Evolutionary conservation across 2,888 invertebrate species (phyloP).

Genomic region (Lochmaea crataegi): DNA sequence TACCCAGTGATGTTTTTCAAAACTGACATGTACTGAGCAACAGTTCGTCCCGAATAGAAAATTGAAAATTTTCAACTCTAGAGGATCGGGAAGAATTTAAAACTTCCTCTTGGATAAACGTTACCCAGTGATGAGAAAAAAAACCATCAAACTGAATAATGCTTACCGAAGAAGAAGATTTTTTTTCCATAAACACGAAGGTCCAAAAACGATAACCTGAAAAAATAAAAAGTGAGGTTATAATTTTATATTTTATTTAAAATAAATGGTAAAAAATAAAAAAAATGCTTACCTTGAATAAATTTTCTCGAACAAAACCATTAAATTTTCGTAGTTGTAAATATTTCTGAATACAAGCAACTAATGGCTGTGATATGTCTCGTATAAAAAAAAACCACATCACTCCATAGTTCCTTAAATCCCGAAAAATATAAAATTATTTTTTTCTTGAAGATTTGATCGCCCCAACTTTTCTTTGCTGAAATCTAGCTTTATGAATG

Average conservation of each 20-base stretch:
- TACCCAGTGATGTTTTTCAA: constrained; percentile 48
- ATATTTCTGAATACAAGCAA: constrained; percentile 55
- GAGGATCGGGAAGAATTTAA: neutral
- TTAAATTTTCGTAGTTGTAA: neutral
- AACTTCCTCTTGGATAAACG: constrained; percentile 41
- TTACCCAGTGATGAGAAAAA: constrained; percentile 48
- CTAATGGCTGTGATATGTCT: constrained; percentile 64
- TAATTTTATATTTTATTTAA: no score
- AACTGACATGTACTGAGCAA: constrained; percentile 41
- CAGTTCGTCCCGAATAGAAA: constrained; percentile 34
- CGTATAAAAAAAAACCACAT: constrained; percentile 52
- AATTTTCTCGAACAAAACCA: neutral
- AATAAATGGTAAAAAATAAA: no score
- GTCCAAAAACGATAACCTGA: no score
- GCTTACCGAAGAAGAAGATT: constrained; percentile 39
- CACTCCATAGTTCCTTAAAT: constrained; percentile 65
- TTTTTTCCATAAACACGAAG: neutral
- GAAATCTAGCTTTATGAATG: constrained; percentile 66
- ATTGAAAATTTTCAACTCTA: neutral
- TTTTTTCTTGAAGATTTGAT: constrained; percentile 14
- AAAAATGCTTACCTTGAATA: neutral
- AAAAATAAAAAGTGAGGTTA: no score
- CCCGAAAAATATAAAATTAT: constrained; percentile 35
- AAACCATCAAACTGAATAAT: constrained; percentile 45
- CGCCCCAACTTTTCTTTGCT: constrained; percentile 55